Evolutionary conservation across 2,113 vertebrate species (phyloP).

Genomic region (Crotalus tigris): DNA sequence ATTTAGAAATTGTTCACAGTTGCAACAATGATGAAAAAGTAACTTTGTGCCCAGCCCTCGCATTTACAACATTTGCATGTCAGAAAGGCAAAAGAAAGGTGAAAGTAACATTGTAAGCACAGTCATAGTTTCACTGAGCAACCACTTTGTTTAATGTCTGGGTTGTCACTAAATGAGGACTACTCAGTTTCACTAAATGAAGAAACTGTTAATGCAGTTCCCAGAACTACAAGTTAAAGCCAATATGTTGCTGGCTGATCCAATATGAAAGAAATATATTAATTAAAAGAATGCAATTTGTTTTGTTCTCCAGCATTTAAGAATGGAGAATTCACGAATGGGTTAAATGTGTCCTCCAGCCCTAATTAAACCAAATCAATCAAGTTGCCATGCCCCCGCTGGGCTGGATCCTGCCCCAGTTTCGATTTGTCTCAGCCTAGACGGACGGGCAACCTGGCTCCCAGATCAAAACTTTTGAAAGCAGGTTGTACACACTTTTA

Average conservation of each 20-base stretch:
- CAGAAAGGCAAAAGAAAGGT: background rate
- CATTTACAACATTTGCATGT: background rate
- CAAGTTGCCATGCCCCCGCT: too few species aligned
- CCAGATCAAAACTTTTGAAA: too few species aligned
- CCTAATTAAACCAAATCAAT: too few species aligned
- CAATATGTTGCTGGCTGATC: background rate
- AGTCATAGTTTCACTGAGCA: background rate
- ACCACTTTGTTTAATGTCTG: background rate
- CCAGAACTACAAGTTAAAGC: background rate
- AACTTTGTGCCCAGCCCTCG: background rate
- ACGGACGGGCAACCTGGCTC: too few species aligned
- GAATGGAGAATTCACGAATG: too few species aligned
- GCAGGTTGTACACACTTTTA: too few species aligned
- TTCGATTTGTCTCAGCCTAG: too few species aligned
- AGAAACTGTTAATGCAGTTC: background rate
- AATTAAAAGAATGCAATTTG: background rate
- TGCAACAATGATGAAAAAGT: background rate
- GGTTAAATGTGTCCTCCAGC: too few species aligned
- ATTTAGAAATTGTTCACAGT: background rate
- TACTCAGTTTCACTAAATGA: background rate
- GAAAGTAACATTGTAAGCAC: background rate
- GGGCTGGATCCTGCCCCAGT: too few species aligned
- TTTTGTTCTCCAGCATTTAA: background rate
- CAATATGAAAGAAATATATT: background rate
- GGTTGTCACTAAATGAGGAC: background rate